These are phyloP conservation scores for Nephila pilipes DNA, from an alignment of 1,140 invertebrate species.

Conservation along the genomic window DNA sequence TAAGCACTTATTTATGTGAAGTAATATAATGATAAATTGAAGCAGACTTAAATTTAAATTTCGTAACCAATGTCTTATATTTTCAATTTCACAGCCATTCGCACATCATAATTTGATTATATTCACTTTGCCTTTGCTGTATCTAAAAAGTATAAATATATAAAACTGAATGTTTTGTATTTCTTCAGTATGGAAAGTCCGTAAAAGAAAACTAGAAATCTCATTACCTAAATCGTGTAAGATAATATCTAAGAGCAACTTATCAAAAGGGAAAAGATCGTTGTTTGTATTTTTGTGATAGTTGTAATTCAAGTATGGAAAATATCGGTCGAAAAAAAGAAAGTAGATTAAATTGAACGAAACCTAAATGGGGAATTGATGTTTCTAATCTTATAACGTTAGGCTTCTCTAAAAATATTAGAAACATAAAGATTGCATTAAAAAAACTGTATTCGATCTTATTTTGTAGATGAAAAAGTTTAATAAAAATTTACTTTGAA, in stretches of 20 bases:
- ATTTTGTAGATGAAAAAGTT: background rate
- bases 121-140: too few species aligned
- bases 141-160: too few species aligned
- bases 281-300: background rate
- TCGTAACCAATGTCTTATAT: too few species aligned
- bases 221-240: background rate
- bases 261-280: too few species aligned
- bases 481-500: too few species aligned
- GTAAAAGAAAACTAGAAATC: background rate
- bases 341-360: background rate
- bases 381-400: background rate
- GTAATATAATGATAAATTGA: too few species aligned
- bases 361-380: background rate
- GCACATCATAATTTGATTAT: too few species aligned
- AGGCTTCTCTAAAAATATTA: background rate
- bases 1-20: too few species aligned
- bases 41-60: too few species aligned
- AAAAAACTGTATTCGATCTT: background rate
- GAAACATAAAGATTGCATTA: background rate
- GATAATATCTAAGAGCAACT: background rate
- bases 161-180: too few species aligned
- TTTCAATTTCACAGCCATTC: too few species aligned
- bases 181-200: too few species aligned
- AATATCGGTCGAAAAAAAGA: background rate
- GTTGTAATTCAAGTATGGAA: background rate